Evolutionary conservation across 2,113 vertebrate genomes (phyloP).

Genomic region (Caracal caracal): DNA sequence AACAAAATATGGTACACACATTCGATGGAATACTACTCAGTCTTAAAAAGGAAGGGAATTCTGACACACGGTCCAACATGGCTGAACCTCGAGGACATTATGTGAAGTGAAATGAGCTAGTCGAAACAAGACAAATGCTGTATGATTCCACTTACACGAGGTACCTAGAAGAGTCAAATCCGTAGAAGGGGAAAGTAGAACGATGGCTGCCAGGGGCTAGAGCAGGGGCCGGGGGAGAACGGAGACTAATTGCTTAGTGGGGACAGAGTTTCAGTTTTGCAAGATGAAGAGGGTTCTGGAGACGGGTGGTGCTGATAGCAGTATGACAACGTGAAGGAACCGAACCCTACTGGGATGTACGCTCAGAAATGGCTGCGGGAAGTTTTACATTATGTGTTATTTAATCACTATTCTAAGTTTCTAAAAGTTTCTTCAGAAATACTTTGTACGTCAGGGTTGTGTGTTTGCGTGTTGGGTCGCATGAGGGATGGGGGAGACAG

Average conservation of each 20-base stretch:
- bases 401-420: not conserved
- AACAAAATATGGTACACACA: not conserved
- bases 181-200: not conserved
- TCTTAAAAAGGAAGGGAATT: not conserved
- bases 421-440: not conserved
- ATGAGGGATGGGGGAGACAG: no score
- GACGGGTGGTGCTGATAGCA: not conserved
- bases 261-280: not conserved
- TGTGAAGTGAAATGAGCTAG: not conserved
- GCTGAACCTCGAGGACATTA: not conserved
- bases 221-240: not conserved
- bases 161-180: not conserved
- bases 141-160: not conserved
- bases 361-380: not conserved
- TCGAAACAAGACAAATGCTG: not conserved
- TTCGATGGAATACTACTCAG: not conserved
- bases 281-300: not conserved
- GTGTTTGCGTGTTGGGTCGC: not conserved
- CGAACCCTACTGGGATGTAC: not conserved
- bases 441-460: not conserved
- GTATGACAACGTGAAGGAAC: rapidly evolving
- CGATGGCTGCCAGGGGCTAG: not conserved
- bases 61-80: no score
- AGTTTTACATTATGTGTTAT: not conserved
- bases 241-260: not conserved